Percentiles rank a stretch among this genome's conserved stretches.
Evolutionary conservation across 2,888 invertebrate species (phyloP).

Genomic region (Anoncus sp.): DNA sequence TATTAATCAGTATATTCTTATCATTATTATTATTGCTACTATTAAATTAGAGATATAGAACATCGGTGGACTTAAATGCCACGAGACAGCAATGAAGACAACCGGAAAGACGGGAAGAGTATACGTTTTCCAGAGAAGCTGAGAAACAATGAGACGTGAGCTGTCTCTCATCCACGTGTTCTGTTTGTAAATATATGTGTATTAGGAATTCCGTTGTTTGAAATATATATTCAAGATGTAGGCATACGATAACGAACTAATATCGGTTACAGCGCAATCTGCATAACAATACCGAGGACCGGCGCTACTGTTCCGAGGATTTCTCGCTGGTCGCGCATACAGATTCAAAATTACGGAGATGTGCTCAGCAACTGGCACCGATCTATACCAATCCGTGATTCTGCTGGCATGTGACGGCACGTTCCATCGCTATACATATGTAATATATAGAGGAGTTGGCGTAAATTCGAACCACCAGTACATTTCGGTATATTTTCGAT

Average conservation of each 20-base stretch:
- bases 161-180: conserved; percentile 17
- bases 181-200: conserved; percentile 1
- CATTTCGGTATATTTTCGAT: no score
- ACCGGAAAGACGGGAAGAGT: not conserved
- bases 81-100: not conserved
- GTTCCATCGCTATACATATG: conserved; percentile 14
- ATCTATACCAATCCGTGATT: conserved; percentile 29
- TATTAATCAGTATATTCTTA: no score
- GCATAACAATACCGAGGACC: conserved; percentile 80
- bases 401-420: conserved; percentile 20
- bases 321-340: conserved; percentile 78
- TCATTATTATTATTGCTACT: no score
- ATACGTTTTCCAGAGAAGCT: not conserved
- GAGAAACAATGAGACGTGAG: not conserved
- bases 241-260: conserved; percentile 81
- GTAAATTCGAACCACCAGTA: no score
- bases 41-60: not conserved
- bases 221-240: conserved; percentile 77
- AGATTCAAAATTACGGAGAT: conserved; percentile 81
- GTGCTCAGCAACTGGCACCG: conserved; percentile 14
- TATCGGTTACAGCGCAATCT: conserved; percentile 81
- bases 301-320: conserved; percentile 79
- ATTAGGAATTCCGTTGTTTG: conserved; percentile 11
- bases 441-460: not conserved
- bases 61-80: no score